Conservation (phyloP, 2,113 vertebrate genomes). For the Hypomesus transpacificus region DNA sequence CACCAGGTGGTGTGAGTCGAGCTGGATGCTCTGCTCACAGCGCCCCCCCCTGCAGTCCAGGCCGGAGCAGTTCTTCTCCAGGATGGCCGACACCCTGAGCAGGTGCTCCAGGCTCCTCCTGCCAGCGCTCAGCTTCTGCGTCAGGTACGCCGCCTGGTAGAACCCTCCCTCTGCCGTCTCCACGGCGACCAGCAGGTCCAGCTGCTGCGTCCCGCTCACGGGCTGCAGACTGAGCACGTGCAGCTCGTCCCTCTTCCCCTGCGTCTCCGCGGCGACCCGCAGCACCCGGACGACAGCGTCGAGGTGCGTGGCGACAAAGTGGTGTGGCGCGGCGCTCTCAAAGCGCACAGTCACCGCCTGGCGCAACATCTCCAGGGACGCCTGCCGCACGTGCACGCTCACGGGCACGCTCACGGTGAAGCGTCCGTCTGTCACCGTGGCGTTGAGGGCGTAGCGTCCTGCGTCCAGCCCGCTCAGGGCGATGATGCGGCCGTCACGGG, state of each 20-base stretch:
- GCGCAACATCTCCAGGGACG: slow-evolving; percentile 83
- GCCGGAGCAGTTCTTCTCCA: slow-evolving; percentile 96
- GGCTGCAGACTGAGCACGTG: slow-evolving; percentile 94
- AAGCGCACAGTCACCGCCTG: slow-evolving; percentile 93
- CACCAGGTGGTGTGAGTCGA: slow-evolving; percentile 89
- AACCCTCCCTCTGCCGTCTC: slow-evolving; percentile 79
- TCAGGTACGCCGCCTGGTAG: slow-evolving; percentile 91
- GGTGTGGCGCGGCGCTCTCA: slow-evolving; percentile 85
- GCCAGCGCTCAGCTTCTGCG: slow-evolving; percentile 89
- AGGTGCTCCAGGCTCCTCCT: slow-evolving; percentile 87
- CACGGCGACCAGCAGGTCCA: slow-evolving; percentile 92
- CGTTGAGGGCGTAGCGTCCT: slow-evolving; percentile 85
- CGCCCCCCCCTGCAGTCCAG: slow-evolving; percentile 90
- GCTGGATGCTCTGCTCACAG: slow-evolving; percentile 85
- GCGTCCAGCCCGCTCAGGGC: slow-evolving; percentile 90
- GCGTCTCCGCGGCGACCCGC: slow-evolving; percentile 75
- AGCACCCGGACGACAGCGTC: slow-evolving; percentile 81
- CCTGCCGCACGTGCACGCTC: slow-evolving; percentile 85
- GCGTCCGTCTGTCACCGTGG: slow-evolving; percentile 91
- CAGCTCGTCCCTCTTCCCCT: slow-evolving; percentile 79
- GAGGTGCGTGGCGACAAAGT: slow-evolving; percentile 88
- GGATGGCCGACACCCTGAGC: slow-evolving; percentile 85
- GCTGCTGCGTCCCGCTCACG: slow-evolving; percentile 80
- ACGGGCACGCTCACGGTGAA: slow-evolving; percentile 89
- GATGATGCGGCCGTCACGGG: slow-evolving; percentile 89